Evolutionary conservation across 2,888 invertebrate genomes (phyloP).

Genomic region (Desoria tigrina): DNA sequence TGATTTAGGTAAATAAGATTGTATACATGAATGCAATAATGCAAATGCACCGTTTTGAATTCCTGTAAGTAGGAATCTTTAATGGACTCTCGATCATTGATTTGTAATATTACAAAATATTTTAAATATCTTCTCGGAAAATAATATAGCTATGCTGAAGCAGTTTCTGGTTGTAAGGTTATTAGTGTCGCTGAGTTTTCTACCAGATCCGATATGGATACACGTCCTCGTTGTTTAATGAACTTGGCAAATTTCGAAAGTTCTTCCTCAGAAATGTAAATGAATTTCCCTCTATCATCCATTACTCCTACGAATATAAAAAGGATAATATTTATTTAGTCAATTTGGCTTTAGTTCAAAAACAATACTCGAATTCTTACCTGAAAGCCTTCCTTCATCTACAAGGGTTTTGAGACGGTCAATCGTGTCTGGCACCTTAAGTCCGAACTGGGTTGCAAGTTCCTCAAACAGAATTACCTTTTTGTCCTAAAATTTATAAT

Average conservation of each 20-base stretch:
- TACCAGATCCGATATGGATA: constrained; percentile 89
- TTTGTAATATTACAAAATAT: too few species aligned
- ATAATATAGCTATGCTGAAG: too few species aligned
- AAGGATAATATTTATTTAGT: background rate
- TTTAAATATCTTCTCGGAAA: too few species aligned
- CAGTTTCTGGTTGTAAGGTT: constrained; percentile 27
- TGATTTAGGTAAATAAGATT: too few species aligned
- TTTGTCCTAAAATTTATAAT: constrained; percentile 68
- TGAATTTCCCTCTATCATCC: constrained; percentile 98
- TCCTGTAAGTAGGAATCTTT: too few species aligned
- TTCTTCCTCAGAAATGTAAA: constrained; percentile 90
- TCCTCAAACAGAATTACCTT: constrained; percentile 95
- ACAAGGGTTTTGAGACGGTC: constrained; percentile 85
- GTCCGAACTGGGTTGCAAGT: constrained; percentile 82
- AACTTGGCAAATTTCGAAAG: constrained; percentile 91
- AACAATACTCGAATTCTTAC: constrained; percentile 50
- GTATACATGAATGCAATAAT: too few species aligned
- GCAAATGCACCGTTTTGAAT: too few species aligned
- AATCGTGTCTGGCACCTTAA: constrained; percentile 86
- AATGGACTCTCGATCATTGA: too few species aligned
- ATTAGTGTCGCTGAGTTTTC: constrained; percentile 76
- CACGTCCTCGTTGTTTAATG: constrained; percentile 88
- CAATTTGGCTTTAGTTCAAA: background rate
- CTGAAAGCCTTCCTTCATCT: constrained; percentile 77
- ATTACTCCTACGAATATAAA: constrained; percentile 94